These are phyloP conservation scores for Pachyuromys duprasi DNA, from an alignment of 2,797 vertebrate species.

Conservation along the genomic window DNA sequence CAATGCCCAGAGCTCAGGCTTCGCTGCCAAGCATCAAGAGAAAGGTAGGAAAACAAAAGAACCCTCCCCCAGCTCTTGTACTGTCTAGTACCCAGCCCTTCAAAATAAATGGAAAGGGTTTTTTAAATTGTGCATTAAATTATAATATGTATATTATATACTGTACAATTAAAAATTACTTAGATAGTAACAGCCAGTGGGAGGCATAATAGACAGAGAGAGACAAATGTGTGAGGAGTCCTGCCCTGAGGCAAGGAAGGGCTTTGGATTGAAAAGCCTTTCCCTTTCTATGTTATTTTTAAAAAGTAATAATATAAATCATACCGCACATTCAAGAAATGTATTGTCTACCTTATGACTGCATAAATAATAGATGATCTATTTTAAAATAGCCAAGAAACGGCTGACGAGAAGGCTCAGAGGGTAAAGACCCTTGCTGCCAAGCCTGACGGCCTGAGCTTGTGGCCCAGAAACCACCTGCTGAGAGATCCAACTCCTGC, in stretches of 20 bases:
- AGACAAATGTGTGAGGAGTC: background rate
- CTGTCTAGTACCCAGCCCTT: background rate
- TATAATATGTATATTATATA: background rate
- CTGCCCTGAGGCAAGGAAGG: background rate
- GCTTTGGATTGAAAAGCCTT: background rate
- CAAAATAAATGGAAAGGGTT: background rate
- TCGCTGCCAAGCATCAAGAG: background rate
- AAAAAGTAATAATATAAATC: conserved; percentile 5
- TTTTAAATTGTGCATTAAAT: background rate
- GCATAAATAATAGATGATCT: background rate
- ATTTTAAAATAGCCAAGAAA: background rate
- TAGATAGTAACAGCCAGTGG: background rate
- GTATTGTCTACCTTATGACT: background rate
- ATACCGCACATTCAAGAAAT: background rate
- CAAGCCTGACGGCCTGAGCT: background rate
- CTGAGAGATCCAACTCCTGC: background rate
- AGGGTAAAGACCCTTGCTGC: background rate
- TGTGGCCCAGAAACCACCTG: background rate
- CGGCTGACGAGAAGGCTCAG: background rate
- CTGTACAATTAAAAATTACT: background rate
- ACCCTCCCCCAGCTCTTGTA: background rate
- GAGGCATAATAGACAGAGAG: background rate
- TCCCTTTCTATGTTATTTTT: background rate
- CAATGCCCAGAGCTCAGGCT: background rate
- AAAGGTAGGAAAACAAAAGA: background rate